phyloP scores from a whole-genome alignment of 2,113 vertebrate species.

The Dolichallabes microphthalmus region DNA sequence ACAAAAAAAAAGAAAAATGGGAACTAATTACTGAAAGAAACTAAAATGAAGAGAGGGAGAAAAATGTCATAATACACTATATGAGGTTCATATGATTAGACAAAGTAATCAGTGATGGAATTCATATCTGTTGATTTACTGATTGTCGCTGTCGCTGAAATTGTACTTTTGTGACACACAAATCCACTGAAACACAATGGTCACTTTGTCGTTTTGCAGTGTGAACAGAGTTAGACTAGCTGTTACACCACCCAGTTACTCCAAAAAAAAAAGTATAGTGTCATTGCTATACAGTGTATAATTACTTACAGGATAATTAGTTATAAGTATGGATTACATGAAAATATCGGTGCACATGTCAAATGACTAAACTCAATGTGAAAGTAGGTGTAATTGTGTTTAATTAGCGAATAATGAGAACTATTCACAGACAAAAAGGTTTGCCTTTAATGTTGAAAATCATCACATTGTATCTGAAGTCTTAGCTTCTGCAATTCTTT shows the following conservation, averaged over 20 bases:
- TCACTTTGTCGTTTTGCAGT: neutral
- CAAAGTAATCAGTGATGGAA: neutral
- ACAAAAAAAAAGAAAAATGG: neutral
- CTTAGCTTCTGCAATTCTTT: neutral
- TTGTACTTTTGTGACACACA: neutral
- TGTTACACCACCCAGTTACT: neutral
- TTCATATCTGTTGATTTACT: neutral
- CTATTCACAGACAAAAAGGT: neutral
- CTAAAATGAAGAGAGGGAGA: neutral
- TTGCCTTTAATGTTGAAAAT: neutral
- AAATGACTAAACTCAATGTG: neutral
- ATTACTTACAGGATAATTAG: neutral
- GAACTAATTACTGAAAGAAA: neutral
- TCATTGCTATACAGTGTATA: neutral
- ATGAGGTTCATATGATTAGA: neutral
- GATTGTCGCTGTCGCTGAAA: neutral
- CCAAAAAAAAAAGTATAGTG: neutral
- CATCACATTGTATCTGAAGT: neutral
- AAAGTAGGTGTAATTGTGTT: neutral
- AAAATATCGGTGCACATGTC: neutral
- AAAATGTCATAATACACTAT: neutral
- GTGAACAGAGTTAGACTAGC: neutral
- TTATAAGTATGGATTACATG: neutral
- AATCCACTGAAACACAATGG: neutral
- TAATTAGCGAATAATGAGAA: neutral